Percentiles rank a stretch among this genome's conserved stretches.
Evolutionary conservation across 2,888 invertebrate genomes (phyloP).

Genomic region (Caenorhabditis sinica): DNA sequence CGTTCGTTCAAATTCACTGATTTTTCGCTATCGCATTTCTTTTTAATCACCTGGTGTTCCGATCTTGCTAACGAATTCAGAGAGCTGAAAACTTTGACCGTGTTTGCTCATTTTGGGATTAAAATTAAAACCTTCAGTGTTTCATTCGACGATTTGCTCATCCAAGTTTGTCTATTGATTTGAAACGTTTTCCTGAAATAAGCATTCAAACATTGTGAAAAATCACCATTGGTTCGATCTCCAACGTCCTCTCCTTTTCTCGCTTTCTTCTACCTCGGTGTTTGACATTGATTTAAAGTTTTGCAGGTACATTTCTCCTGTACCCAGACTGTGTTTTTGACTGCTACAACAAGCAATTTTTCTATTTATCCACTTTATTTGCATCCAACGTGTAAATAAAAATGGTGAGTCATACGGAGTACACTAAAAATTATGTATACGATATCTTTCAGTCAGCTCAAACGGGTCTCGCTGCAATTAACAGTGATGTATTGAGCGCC

Average conservation of each 20-base stretch:
- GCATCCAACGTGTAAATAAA: conserved; percentile 45
- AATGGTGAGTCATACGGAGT: conserved; percentile 33
- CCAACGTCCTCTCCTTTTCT: no score
- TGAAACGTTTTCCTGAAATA: no score
- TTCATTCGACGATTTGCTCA: no score
- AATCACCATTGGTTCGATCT: no score
- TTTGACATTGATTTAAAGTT: background rate
- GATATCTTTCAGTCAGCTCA: conserved; percentile 5
- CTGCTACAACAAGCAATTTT: conserved; percentile 8
- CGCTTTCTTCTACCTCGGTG: background rate
- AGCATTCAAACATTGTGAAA: no score
- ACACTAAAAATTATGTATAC: background rate
- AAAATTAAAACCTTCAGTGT: no score
- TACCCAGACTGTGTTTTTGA: conserved; percentile 52
- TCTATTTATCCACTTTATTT: conserved; percentile 36
- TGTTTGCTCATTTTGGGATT: background rate
- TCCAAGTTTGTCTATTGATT: no score
- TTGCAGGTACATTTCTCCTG: conserved; percentile 49
- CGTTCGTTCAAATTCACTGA: conserved; percentile 30
- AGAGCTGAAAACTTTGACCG: background rate
- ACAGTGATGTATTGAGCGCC: conserved; percentile 24
- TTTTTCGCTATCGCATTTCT: conserved; percentile 1
- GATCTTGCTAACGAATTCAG: background rate
- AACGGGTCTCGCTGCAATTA: conserved; percentile 29
- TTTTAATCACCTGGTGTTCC: background rate